Conservation (phyloP, 2,113 vertebrate genomes). For the Actenoides hombroni region DNA sequence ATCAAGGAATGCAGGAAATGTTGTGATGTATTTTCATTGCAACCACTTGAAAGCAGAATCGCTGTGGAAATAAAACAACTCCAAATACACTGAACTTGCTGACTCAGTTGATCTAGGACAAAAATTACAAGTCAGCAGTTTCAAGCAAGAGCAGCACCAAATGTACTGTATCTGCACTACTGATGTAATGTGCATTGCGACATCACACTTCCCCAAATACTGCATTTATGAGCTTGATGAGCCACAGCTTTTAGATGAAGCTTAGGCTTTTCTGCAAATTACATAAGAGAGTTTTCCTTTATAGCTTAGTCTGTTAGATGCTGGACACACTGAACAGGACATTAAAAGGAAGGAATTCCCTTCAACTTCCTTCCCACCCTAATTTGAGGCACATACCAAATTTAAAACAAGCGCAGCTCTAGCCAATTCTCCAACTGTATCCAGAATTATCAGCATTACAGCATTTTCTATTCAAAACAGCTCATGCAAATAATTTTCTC, state of each 20-base stretch:
- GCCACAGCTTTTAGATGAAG: neutral
- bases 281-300: neutral
- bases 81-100: constrained; percentile 2
- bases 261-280: neutral
- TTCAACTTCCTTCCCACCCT: neutral
- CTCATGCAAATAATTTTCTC: neutral
- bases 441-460: neutral
- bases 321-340: neutral
- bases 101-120: constrained; percentile 20
- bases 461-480: neutral
- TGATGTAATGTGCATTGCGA: constrained; percentile 21
- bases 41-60: constrained; percentile 44
- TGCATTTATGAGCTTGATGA: neutral
- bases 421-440: neutral
- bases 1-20: constrained; percentile 35
- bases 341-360: neutral
- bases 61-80: constrained; percentile 18
- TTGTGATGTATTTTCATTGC: constrained; percentile 24
- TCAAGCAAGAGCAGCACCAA: constrained; percentile 12
- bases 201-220: neutral
- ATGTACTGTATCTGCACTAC: neutral
- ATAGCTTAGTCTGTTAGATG: neutral
- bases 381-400: neutral
- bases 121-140: constrained; percentile 15
- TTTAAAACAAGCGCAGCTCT: neutral